Evolutionary conservation across 1,140 invertebrate species (phyloP).

Genomic region (Drosophila tropicalis): DNA sequence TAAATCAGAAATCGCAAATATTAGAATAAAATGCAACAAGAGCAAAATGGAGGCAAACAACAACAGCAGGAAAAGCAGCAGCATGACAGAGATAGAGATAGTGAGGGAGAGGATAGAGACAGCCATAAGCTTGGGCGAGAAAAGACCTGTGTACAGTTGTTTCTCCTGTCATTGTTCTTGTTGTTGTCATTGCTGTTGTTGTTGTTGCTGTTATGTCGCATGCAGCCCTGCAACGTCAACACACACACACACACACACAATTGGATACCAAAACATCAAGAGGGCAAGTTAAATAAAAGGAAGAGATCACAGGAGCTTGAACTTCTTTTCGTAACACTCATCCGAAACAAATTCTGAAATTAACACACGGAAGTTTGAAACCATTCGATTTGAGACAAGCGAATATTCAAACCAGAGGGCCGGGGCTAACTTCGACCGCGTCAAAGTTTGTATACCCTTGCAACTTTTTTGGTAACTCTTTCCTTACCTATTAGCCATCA

Average conservation of each 20-base stretch:
- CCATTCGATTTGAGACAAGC: no score
- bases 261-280: neutral
- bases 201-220: neutral
- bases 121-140: neutral
- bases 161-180: neutral
- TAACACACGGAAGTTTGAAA: no score
- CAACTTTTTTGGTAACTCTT: no score
- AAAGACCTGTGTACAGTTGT: slow-evolving; percentile 1
- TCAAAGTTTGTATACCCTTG: no score
- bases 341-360: neutral
- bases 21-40: slow-evolving; percentile 62
- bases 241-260: neutral
- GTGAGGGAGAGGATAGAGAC: no score
- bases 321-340: slow-evolving; percentile 2
- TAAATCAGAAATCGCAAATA: slow-evolving; percentile 70
- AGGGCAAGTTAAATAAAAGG: neutral
- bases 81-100: neutral
- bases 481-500: no score
- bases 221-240: neutral
- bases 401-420: no score
- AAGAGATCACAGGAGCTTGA: neutral
- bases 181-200: neutral
- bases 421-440: no score
- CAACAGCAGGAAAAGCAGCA: neutral
- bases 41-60: slow-evolving; percentile 23